A percentile compares a stretch with the other conserved stretches of the same genome.
These are phyloP conservation scores for Lipophrys pholis DNA, from an alignment of 2,113 vertebrate species.

Conservation along the genomic window DNA sequence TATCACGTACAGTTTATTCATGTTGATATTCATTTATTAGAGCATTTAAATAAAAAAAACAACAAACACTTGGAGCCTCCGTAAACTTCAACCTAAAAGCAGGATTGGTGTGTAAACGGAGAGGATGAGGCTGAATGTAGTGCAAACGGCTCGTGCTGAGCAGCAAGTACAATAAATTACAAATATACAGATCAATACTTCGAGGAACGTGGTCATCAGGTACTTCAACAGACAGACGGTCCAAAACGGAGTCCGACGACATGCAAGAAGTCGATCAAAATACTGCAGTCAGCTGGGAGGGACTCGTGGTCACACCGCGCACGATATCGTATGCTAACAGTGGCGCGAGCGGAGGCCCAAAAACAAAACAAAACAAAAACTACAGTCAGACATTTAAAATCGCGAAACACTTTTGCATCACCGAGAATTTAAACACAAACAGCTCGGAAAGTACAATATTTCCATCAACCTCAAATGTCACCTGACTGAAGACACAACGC, in stretches of 20 bases:
- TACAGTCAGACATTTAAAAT: slow-evolving; percentile 10
- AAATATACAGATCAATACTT: slow-evolving; percentile 2
- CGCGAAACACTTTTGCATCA: slow-evolving; percentile 13
- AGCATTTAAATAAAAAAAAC: too few species aligned
- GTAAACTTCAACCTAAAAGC: background rate
- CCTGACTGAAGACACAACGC: slow-evolving; percentile 38
- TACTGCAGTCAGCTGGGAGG: background rate
- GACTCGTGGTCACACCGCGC: background rate
- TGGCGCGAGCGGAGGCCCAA: background rate
- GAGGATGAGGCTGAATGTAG: slow-evolving; percentile 20
- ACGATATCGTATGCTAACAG: slow-evolving; percentile 9
- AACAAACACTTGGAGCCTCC: too few species aligned
- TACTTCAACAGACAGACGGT: too few species aligned
- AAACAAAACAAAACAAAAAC: too few species aligned
- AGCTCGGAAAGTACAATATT: too few species aligned
- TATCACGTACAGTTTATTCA: slow-evolving; percentile 11
- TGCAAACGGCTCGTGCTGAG: slow-evolving; percentile 36
- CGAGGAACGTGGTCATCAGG: too few species aligned
- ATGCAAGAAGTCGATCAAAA: background rate
- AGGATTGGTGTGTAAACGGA: background rate
- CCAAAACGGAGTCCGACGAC: background rate
- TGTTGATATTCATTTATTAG: too few species aligned
- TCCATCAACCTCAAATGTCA: slow-evolving; percentile 5
- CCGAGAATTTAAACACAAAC: too few species aligned
- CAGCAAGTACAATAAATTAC: too few species aligned